Evolutionary conservation across 2,888 invertebrate species (phyloP).

Genomic region (Heteromyza rotundicornis): DNA sequence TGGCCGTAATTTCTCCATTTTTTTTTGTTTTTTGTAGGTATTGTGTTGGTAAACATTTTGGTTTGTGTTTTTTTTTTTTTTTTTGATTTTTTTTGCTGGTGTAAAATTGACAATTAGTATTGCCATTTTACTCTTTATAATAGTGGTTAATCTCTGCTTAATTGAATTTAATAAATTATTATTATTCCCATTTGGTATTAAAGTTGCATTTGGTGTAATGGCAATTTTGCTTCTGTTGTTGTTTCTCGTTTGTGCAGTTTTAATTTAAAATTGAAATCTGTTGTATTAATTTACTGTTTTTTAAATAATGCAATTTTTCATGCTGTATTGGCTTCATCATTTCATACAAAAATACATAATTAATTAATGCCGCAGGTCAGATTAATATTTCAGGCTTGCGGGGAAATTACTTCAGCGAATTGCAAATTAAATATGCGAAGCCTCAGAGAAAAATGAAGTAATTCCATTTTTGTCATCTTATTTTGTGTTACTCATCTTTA

Average conservation of each 20-base stretch:
- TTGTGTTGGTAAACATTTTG: not conserved
- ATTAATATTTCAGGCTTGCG: no score
- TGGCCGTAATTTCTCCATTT: not conserved
- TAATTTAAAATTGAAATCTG: not conserved
- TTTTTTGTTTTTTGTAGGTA: not conserved
- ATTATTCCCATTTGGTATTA: constrained; percentile 15
- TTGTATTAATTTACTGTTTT: not conserved
- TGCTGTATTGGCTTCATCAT: no score
- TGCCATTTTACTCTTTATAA: constrained; percentile 13
- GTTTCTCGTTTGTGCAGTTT: not conserved
- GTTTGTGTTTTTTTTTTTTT: not conserved
- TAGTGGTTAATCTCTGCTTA: constrained; percentile 34
- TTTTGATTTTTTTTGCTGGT: not conserved
- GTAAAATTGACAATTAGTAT: not conserved
- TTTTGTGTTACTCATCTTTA: no score
- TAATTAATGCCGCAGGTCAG: no score
- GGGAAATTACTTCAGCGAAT: no score
- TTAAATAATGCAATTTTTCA: not conserved
- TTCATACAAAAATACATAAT: no score
- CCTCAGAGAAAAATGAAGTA: no score
- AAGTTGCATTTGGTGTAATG: no score
- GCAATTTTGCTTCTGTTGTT: not conserved
- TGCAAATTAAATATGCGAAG: no score
- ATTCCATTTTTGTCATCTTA: no score
- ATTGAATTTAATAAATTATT: constrained; percentile 31